Base-by-base conservation (phyloP, 2,888 invertebrate species). In the Amorpha juglandis region DNA sequence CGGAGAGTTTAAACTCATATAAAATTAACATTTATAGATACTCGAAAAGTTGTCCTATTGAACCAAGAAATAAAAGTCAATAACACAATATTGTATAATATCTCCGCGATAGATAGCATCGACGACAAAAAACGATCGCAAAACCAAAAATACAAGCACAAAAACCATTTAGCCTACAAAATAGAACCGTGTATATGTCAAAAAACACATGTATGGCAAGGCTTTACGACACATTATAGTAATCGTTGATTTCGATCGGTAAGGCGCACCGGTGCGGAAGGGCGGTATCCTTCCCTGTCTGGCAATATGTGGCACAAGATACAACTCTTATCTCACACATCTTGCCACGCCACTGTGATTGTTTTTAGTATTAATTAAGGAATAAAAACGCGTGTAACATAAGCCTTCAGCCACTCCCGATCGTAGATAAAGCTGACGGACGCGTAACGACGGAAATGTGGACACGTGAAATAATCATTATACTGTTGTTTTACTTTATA, bases 201-300 rank as follows among this genome's bases (percentile, higher is more conserved):
- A 79, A 79, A 81, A 81, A 58, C 74, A 70, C 69, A 67, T 80
- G 77, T 78, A 79, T 71, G 69, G 63, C 65, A 69, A 67, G 67
- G 64, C 75, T 79, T 76, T 81, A 80, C 78, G 78, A 82, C 84
- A 83, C 83, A 82, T 86, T 84, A 79, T 73, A 65, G 70, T 80
- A 86, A 84, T 85, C 86, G 68, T 67, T 65, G 73, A 74, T 74
- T 68, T 71, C 65, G 74, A 84, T 83, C 84, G 68, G 33, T 11
- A 33, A 58, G 47, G 70, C 71, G 67, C 70, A 75, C 68, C 71
- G 74, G 70, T 51, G 74, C 71, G 66, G 77, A 74, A 76, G 71
- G 63, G 62, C n/a, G 63, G 64, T 27, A 51, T 38, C 47, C 12
- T n/a, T 16, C 42, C 27, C 62, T 35, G 4, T 35, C 42, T 58